phyloP scores from a whole-genome alignment of 2,113 vertebrate genomes.

The Erythrolamprus reginae region DNA sequence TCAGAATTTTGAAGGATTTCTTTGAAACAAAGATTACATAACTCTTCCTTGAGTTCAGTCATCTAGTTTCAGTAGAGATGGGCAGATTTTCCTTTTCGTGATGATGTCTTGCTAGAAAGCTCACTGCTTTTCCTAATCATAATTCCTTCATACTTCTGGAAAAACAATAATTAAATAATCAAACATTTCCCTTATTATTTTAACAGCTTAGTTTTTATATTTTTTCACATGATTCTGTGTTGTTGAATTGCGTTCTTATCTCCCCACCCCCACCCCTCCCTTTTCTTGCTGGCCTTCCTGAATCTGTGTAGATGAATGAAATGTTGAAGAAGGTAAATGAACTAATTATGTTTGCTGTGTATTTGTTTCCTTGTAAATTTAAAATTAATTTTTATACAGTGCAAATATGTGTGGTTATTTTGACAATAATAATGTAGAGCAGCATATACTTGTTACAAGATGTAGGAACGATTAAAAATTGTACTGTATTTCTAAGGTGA shows the following conservation, averaged over 20 bases:
- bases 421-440: conserved; percentile 37
- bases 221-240: conserved; percentile 9
- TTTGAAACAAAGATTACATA: neutral
- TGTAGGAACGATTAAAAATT: neutral
- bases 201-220: neutral
- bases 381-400: neutral
- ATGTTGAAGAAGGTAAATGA: conserved; percentile 71
- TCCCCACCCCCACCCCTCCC: conserved; percentile 14
- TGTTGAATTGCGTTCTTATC: conserved; percentile 28
- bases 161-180: neutral
- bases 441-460: neutral
- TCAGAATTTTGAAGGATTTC: neutral
- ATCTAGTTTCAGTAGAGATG: neutral
- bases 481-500: neutral
- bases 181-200: neutral
- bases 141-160: neutral
- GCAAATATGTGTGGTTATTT: neutral
- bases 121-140: neutral
- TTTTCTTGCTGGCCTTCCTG: conserved; percentile 57
- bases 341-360: neutral
- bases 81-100: neutral
- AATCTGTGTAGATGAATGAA: conserved; percentile 76
- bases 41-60: neutral
- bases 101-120: no score
- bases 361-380: neutral